Percentiles rank a stretch among this genome's conserved stretches.
phyloP scores from a whole-genome alignment of 2,113 vertebrate genomes.

The Sula dactylatra region DNA sequence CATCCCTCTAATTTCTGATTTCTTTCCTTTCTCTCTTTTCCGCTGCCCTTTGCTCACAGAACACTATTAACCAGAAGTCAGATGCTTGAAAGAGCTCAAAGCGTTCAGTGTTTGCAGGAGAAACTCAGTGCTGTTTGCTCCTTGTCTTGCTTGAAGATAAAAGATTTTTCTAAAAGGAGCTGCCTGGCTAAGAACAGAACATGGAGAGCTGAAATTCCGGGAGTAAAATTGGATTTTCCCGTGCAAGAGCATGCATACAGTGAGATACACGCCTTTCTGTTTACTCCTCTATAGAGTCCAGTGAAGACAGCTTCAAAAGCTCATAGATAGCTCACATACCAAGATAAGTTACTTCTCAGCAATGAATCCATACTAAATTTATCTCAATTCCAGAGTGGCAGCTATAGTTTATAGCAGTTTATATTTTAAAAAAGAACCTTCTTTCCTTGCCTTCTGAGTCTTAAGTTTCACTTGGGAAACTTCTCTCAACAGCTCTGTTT shows the following conservation, averaged over 20 bases:
- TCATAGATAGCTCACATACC: background rate
- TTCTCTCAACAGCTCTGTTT: background rate
- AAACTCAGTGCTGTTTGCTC: background rate
- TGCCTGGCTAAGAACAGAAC: background rate
- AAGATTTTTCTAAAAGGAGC: background rate
- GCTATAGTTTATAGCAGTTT: slow-evolving; percentile 1
- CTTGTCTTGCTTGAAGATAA: background rate
- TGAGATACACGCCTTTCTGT: background rate
- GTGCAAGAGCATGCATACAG: background rate
- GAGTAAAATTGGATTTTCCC: slow-evolving; percentile 11
- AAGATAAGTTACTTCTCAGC: background rate
- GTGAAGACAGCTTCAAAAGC: background rate
- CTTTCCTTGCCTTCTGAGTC: background rate
- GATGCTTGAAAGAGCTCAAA: background rate
- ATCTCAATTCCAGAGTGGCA: background rate
- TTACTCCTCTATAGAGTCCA: background rate
- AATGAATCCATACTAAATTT: slow-evolving; percentile 30
- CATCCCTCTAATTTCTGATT: background rate
- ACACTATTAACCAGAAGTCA: background rate
- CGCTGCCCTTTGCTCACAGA: background rate
- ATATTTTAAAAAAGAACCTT: background rate
- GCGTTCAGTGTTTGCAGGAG: background rate
- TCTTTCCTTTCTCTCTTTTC: background rate
- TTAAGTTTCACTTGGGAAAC: slow-evolving; percentile 51
- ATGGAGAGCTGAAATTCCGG: background rate